Conservation (phyloP, 2,113 vertebrate species). For the Dasypus novemcinctus region DNA sequence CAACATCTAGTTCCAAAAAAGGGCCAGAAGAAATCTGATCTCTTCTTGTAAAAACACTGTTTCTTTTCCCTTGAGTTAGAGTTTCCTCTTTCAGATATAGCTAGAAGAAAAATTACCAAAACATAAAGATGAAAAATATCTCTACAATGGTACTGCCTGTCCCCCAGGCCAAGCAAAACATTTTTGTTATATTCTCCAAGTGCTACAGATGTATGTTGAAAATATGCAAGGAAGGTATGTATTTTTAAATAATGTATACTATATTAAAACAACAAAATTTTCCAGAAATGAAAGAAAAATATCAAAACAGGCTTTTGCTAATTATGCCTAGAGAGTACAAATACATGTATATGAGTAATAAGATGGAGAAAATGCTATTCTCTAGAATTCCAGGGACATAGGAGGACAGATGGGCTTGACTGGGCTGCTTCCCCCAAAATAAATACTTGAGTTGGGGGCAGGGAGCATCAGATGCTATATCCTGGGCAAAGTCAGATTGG, state of each 20-base stretch:
- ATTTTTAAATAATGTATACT: not conserved
- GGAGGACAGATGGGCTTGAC: not conserved
- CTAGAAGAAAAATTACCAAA: conserved; percentile 35
- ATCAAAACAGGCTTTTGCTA: conserved; percentile 10
- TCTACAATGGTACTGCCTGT: not conserved
- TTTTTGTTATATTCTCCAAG: conserved; percentile 2
- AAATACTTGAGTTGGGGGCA: not conserved
- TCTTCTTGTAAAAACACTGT: not conserved
- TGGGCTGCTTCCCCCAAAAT: not conserved
- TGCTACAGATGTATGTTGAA: not conserved
- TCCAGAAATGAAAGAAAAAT: not conserved
- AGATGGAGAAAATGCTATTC: not conserved
- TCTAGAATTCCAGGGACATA: not conserved
- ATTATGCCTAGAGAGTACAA: not conserved
- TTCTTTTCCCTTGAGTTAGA: not conserved
- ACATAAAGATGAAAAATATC: conserved; percentile 6
- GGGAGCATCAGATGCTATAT: not conserved
- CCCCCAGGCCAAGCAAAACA: not conserved
- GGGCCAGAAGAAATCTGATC: not conserved
- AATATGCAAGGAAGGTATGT: not conserved
- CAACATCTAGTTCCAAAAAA: not conserved
- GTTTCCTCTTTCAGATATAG: conserved; percentile 16
- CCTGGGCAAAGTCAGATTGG: too few species aligned
- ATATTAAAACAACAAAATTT: conserved; percentile 20
- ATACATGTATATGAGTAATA: not conserved